Evolutionary conservation across 35 echinoderm and acorn worm genomes (phyloP).

Genomic region (Strongylocentrotus purpuratus): DNA sequence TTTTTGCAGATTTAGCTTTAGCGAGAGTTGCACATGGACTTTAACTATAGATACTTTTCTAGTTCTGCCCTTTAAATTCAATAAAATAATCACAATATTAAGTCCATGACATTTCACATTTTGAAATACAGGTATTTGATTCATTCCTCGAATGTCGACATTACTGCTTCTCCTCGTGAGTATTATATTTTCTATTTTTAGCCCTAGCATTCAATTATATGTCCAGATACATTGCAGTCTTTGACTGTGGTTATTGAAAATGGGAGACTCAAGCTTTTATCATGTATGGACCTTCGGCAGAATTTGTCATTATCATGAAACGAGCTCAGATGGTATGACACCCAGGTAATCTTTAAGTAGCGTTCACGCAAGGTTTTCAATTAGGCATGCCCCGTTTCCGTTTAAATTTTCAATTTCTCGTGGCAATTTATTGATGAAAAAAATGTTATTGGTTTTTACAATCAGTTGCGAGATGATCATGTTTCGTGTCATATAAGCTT

Average conservation of each 20-base stretch:
- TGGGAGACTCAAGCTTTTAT: not conserved
- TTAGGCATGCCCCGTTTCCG: not conserved
- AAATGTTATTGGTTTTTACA: not conserved
- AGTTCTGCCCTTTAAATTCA: not conserved
- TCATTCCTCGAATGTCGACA: not conserved
- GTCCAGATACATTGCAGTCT: not conserved
- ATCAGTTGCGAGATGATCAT: not conserved
- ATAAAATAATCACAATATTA: not conserved
- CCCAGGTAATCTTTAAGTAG: not conserved
- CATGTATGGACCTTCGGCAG: not conserved
- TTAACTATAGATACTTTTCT: not conserved
- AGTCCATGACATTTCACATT: not conserved
- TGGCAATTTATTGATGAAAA: not conserved
- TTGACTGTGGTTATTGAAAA: not conserved
- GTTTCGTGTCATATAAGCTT: not conserved
- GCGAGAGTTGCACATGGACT: not conserved
- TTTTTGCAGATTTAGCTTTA: not conserved
- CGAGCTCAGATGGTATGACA: not conserved
- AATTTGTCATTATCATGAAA: not conserved
- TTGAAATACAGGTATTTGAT: conserved; percentile 5
- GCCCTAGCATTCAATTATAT: not conserved
- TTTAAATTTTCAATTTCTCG: not conserved
- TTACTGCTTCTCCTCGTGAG: not conserved
- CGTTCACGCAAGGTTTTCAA: not conserved
- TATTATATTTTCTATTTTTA: conserved; percentile 9